Evolutionary conservation across 1,140 invertebrate genomes (phyloP), one percentile per base, ranked within the genome.

Genomic region (Thrips palmi): DNA sequence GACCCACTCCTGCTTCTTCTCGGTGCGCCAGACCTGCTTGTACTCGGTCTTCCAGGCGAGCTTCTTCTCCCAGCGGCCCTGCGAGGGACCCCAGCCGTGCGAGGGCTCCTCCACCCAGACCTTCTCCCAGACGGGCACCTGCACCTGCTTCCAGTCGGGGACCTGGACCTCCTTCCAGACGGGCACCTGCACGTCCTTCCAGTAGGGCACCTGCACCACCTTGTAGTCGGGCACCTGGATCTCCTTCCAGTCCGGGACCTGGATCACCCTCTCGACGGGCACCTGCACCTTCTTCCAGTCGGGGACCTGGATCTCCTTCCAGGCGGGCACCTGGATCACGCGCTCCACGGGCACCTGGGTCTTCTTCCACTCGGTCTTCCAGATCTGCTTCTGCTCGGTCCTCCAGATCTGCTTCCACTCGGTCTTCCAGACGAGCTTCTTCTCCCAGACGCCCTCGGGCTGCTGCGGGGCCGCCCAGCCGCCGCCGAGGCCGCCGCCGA

Each of bases 121-220:
- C 6, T 77, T 77, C 64, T 80, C 77, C 77, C 77, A 81, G 55
- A 81, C 77, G 17, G 74, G 76, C 43, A 80, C 80, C 63, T 77
- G 76, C 1, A 81, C 77, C 0, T 77, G 77, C 45, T 69, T 71
- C 74, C 74, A 78, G 32, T 58, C 55, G 6, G 61, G 55, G 0
- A 63, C 59, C 47, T 61, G 49, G 10, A 78, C 76, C 41, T 78
- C 67, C 51, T 81, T 81, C 71, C 71, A 81, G 12, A 64, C 76
- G 4, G 51, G 52, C 3, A 55, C 51, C 33, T 53, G 48, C 17
- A 48, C 51, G 7, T 47, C 47, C 3, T 52, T 49, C 53, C 53
- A 55, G 6, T 48, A 41, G n/a, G 52, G 51, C 7, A 51, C 48
- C 22, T 41, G 47, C 7, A 40, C 42, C 22, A 38, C 42, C 44